Evolutionary conservation across 2,797 vertebrate species (phyloP).

Genomic region (Darevskia nairensis): DNA sequence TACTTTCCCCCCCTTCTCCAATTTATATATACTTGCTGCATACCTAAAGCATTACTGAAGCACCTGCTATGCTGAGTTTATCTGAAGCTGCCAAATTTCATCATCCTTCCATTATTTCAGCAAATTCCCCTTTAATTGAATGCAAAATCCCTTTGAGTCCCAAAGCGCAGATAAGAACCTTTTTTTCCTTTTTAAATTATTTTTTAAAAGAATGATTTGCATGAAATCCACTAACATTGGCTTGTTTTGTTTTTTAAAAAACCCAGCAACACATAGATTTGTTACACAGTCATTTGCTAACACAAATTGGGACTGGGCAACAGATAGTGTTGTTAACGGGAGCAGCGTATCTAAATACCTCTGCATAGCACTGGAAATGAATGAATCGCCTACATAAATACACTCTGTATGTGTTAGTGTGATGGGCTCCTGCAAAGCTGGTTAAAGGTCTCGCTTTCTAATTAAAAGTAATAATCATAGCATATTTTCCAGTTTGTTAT

Average conservation of each 20-base stretch:
- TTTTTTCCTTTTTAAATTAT: not conserved
- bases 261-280: not conserved
- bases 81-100: slow-evolving; percentile 54
- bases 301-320: not conserved
- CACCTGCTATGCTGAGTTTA: slow-evolving; percentile 33
- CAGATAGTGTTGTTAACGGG: not conserved
- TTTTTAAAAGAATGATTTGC: not conserved
- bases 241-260: not conserved
- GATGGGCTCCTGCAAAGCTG: not conserved
- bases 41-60: slow-evolving; percentile 55
- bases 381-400: not conserved
- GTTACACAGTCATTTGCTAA: not conserved
- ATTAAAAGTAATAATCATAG: not conserved
- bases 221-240: not conserved
- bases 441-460: not conserved
- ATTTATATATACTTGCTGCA: slow-evolving; percentile 61
- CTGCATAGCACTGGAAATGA: not conserved
- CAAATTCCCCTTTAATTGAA: slow-evolving; percentile 42
- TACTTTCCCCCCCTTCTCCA: slow-evolving; percentile 55
- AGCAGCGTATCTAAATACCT: fast-evolving
- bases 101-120: slow-evolving; percentile 25
- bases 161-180: not conserved
- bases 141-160: slow-evolving; percentile 22
- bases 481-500: not conserved
- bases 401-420: fast-evolving